phyloP scores from a whole-genome alignment of 2,888 invertebrate genomes.

The Rhodophaea formosa region DNA sequence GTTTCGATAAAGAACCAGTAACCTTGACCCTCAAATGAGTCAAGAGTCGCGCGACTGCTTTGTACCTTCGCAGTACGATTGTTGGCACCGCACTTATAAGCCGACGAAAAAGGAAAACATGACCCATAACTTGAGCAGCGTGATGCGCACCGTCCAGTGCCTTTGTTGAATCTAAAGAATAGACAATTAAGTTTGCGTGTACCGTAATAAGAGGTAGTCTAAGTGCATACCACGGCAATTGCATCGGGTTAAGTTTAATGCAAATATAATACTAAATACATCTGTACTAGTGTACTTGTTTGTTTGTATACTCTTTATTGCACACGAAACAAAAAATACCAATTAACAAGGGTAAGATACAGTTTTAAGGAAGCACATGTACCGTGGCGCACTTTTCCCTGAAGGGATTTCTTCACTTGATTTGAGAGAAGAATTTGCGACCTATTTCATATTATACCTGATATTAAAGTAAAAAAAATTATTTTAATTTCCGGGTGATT shows the following conservation, averaged over 20 bases:
- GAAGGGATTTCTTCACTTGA: too few species aligned
- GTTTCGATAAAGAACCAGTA: constrained; percentile 31
- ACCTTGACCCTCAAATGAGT: constrained; percentile 55
- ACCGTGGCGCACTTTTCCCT: too few species aligned
- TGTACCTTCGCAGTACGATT: neutral
- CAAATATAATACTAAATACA: constrained; percentile 8
- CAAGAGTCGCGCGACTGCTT: constrained; percentile 33
- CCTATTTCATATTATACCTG: too few species aligned
- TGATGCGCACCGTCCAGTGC: constrained; percentile 43
- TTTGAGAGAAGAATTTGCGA: too few species aligned
- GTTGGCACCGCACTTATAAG: constrained; percentile 39
- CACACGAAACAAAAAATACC: too few species aligned
- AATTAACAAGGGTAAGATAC: too few species aligned
- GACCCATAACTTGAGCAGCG: constrained; percentile 33
- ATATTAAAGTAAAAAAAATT: too few species aligned
- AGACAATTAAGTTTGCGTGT: constrained; percentile 25
- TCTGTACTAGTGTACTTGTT: too few species aligned
- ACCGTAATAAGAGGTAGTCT: constrained; percentile 18
- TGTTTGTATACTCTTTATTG: too few species aligned
- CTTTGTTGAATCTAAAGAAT: constrained; percentile 37
- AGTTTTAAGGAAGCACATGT: too few species aligned
- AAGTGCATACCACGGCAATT: constrained; percentile 20
- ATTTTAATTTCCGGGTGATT: too few species aligned
- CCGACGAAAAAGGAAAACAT: constrained; percentile 44
- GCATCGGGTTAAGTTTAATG: constrained; percentile 18